Conservation (phyloP, 2,113 vertebrate genomes). For the Paradisaea rubra region DNA sequence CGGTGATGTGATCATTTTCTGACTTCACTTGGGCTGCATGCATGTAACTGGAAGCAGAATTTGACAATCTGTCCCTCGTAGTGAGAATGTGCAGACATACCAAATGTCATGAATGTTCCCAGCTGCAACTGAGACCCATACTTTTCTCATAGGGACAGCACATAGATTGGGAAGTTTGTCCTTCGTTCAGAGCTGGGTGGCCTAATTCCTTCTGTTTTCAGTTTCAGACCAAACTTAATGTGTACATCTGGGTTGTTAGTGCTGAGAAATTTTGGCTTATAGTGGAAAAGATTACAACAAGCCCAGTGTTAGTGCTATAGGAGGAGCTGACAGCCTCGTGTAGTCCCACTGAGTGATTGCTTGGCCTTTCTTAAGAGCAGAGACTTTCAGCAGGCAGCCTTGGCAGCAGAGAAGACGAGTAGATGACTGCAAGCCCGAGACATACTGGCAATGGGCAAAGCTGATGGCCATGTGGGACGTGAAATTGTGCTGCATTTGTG, state of each 20-base stretch:
- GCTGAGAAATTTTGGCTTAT: slow-evolving; percentile 51
- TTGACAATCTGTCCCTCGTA: slow-evolving; percentile 41
- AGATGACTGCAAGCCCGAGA: background rate
- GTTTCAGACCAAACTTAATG: slow-evolving; percentile 53
- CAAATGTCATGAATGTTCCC: slow-evolving; percentile 61
- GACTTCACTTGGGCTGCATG: background rate
- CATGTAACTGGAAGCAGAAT: slow-evolving; percentile 49
- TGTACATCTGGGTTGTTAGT: slow-evolving; percentile 30
- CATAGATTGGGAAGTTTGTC: slow-evolving; percentile 46
- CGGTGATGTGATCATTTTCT: background rate
- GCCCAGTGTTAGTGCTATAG: slow-evolving; percentile 22
- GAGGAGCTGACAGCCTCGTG: background rate
- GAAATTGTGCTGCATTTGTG: background rate
- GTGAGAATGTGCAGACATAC: slow-evolving; percentile 61
- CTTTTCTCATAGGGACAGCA: slow-evolving; percentile 38
- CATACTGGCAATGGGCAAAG: background rate
- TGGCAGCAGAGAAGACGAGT: slow-evolving; percentile 4
- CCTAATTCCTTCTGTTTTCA: slow-evolving; percentile 54
- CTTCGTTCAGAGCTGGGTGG: slow-evolving; percentile 49
- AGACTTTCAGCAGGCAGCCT: slow-evolving; percentile 2
- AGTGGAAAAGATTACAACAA: slow-evolving; percentile 59
- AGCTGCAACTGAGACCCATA: slow-evolving; percentile 48
- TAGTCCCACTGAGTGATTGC: background rate
- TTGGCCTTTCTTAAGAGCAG: background rate
- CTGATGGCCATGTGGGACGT: background rate